Percentiles rank a stretch among this genome's conserved stretches.
These are phyloP conservation scores for Chlamydotis undulata DNA, from an alignment of 2,113 vertebrate species.

Conservation along the genomic window DNA sequence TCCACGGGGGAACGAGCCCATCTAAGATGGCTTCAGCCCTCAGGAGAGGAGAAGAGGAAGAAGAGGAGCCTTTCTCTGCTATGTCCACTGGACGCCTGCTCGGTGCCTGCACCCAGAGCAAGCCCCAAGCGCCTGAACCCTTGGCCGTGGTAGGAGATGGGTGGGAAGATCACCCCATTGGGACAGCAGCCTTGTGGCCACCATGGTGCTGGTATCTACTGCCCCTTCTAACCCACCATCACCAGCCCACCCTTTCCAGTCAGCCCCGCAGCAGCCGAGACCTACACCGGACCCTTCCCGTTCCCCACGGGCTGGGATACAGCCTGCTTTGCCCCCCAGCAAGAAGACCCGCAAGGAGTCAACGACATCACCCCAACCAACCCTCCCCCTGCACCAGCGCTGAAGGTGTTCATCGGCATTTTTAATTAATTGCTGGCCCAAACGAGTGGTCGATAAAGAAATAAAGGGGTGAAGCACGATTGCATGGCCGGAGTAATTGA, in stretches of 20 bases:
- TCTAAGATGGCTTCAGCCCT: not conserved
- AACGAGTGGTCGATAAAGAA: not conserved
- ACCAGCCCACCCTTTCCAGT: not conserved
- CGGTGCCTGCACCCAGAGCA: fast-evolving
- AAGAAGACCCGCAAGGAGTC: fast-evolving
- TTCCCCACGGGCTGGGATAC: not conserved
- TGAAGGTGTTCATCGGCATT: fast-evolving
- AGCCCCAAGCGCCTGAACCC: not conserved
- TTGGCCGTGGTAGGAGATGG: fast-evolving
- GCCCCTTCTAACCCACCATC: not conserved
- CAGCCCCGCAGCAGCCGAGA: not conserved
- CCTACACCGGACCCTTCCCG: not conserved
- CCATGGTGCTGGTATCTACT: fast-evolving
- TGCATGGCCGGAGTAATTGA: fast-evolving
- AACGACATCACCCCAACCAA: fast-evolving
- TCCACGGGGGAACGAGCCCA: fast-evolving
- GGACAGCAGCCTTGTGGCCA: not conserved
- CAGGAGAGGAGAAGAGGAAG: not conserved
- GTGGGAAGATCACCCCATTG: not conserved
- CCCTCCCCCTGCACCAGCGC: too few species aligned
- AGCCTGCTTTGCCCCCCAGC: not conserved
- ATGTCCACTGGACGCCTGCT: fast-evolving
- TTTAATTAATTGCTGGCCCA: not conserved
- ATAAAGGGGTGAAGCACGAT: not conserved
- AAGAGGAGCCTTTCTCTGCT: not conserved